A percentile compares a stretch with the other conserved stretches of the same genome.
phyloP scores from a whole-genome alignment of 2,888 invertebrate genomes.

The Agrochola macilenta region DNA sequence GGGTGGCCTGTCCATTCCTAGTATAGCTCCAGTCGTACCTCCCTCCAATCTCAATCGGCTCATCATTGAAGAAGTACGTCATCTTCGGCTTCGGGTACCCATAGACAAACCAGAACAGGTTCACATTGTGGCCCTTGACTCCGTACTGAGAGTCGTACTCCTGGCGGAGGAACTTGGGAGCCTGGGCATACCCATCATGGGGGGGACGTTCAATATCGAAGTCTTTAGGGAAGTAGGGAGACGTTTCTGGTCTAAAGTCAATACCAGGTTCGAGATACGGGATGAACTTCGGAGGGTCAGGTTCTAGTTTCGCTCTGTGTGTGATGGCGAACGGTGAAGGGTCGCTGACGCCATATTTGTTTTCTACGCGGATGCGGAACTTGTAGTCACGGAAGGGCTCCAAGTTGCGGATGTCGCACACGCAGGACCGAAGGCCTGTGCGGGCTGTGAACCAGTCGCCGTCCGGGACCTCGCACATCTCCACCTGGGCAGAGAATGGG shows the following conservation, averaged over 20 bases:
- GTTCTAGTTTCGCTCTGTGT: slow-evolving; percentile 94
- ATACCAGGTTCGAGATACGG: slow-evolving; percentile 95
- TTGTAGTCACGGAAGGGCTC: slow-evolving; percentile 98
- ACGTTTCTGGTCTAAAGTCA: slow-evolving; percentile 95
- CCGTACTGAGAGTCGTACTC: slow-evolving; percentile 97
- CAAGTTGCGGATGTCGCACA: slow-evolving; percentile 96
- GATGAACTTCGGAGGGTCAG: slow-evolving; percentile 94
- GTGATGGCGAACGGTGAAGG: slow-evolving; percentile 98
- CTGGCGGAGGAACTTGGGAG: slow-evolving; percentile 96
- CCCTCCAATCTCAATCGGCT: slow-evolving; percentile 95
- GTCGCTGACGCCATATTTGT: slow-evolving; percentile 98
- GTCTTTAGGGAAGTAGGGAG: slow-evolving; percentile 97
- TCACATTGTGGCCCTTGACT: slow-evolving; percentile 97
- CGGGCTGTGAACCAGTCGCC: slow-evolving; percentile 98
- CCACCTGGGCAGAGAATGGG: slow-evolving; percentile 87
- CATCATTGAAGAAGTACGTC: slow-evolving; percentile 96
- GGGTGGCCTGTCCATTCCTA: slow-evolving; percentile 96
- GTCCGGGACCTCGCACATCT: slow-evolving; percentile 97
- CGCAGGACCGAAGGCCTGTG: slow-evolving; percentile 96
- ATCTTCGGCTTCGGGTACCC: slow-evolving; percentile 99
- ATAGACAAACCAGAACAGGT: slow-evolving; percentile 98
- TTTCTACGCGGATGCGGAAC: slow-evolving; percentile 98
- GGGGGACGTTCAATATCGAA: slow-evolving; percentile 97
- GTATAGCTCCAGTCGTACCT: slow-evolving; percentile 96
- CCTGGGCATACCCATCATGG: slow-evolving; percentile 95